phyloP scores from a whole-genome alignment of 2,113 vertebrate species.

The Coptodon bakossiorum region DNA sequence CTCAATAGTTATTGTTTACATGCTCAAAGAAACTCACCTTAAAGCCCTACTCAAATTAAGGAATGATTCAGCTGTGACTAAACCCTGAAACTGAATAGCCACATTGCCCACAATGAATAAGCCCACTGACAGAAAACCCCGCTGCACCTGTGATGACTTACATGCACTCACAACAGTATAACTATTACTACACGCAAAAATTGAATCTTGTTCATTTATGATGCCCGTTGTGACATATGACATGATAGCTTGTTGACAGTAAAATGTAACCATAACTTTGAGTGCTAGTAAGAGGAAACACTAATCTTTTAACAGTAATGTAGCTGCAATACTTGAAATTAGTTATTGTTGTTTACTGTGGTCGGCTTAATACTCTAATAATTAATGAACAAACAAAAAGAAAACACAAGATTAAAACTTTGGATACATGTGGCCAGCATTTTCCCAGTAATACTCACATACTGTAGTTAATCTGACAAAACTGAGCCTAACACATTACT shows the following conservation, averaged over 20 bases:
- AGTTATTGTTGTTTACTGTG: not conserved
- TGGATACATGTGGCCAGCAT: not conserved
- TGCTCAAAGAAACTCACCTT: not conserved
- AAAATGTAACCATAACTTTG: not conserved
- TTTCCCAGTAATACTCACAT: not conserved
- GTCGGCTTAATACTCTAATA: not conserved
- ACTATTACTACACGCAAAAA: not conserved
- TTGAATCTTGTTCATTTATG: not conserved
- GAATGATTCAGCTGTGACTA: not conserved
- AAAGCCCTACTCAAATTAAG: not conserved
- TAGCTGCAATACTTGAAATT: not conserved
- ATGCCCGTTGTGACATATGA: not conserved
- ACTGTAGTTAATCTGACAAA: not conserved
- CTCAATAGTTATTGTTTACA: slow-evolving; percentile 1
- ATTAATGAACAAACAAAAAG: not conserved
- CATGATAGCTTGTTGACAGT: not conserved
- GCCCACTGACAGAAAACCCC: not conserved
- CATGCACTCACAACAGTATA: not conserved
- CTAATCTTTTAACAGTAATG: not conserved
- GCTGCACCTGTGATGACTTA: not conserved
- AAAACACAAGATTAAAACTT: not conserved
- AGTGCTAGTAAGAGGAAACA: not conserved
- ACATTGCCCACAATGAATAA: not conserved
- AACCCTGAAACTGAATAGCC: not conserved
- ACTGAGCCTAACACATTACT: not conserved